These are phyloP conservation scores for Limnephilus marmoratus DNA, from an alignment of 2,888 invertebrate genomes.

Conservation along the genomic window DNA sequence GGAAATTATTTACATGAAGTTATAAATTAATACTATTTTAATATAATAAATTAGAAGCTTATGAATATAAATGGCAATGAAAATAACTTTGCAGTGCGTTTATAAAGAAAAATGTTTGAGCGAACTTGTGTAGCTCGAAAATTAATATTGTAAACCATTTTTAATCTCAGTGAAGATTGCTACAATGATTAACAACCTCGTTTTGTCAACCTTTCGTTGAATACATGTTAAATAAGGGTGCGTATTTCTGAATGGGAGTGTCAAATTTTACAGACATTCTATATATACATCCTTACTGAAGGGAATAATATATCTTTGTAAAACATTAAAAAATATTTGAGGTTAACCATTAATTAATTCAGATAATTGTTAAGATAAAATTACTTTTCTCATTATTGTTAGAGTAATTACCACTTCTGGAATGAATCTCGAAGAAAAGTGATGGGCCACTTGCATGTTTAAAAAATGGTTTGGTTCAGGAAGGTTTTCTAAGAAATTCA, in stretches of 20 bases:
- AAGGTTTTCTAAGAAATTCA: not conserved
- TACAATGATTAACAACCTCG: not conserved
- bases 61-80: not conserved
- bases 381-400: not conserved
- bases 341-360: not conserved
- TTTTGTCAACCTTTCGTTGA: too few species aligned
- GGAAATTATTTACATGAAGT: not conserved
- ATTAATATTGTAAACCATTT: not conserved
- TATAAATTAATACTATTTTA: not conserved
- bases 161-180: not conserved
- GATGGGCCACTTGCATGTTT: not conserved
- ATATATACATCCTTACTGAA: not conserved
- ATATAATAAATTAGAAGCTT: not conserved
- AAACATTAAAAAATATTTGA: not conserved
- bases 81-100: not conserved
- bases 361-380: not conserved
- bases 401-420: not conserved
- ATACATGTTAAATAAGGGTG: not conserved
- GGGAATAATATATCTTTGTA: not conserved
- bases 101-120: not conserved
- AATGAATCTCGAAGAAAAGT: not conserved
- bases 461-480: not conserved
- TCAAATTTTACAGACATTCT: not conserved
- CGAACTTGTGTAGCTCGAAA: not conserved
- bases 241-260: not conserved